phyloP scores from a whole-genome alignment of 2,888 invertebrate genomes.

The Stratiomys singularior region DNA sequence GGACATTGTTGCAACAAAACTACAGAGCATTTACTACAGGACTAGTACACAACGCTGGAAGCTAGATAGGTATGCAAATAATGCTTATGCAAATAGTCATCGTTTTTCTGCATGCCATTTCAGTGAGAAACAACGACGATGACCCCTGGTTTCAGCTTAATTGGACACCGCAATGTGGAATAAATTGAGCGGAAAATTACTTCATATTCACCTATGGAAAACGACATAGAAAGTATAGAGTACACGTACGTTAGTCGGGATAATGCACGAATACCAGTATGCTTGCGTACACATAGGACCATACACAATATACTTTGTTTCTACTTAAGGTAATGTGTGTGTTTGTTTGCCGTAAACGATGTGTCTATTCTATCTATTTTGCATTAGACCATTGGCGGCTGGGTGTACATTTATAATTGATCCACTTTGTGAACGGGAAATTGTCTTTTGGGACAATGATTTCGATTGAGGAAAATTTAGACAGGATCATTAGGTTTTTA shows the following conservation, averaged over 20 bases:
- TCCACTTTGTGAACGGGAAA: constrained; percentile 44
- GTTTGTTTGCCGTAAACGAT: not conserved
- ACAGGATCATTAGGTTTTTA: constrained; percentile 48
- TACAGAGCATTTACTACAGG: no score
- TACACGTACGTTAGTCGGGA: constrained; percentile 17
- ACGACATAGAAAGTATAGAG: constrained; percentile 30
- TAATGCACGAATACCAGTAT: constrained; percentile 28
- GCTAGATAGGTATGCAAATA: no score
- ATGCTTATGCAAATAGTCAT: no score
- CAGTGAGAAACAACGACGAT: constrained; percentile 5
- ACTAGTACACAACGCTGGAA: no score
- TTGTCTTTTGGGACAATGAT: constrained; percentile 31
- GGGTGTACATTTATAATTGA: constrained; percentile 46
- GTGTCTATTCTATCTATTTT: constrained; percentile 41
- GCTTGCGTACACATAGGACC: not conserved
- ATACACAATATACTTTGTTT: not conserved
- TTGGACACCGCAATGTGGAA: constrained; percentile 65
- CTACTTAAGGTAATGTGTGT: not conserved
- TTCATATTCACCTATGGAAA: constrained; percentile 57
- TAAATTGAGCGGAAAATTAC: constrained; percentile 67
- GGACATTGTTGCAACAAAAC: no score
- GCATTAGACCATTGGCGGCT: constrained; percentile 38
- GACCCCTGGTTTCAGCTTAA: constrained; percentile 59
- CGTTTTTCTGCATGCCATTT: constrained; percentile 16
- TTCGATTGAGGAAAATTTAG: constrained; percentile 46